Percentiles rank a stretch among this genome's conserved stretches.
Evolutionary conservation across 2,888 invertebrate species (phyloP).

Genomic region (Malthinus flaveolus): DNA sequence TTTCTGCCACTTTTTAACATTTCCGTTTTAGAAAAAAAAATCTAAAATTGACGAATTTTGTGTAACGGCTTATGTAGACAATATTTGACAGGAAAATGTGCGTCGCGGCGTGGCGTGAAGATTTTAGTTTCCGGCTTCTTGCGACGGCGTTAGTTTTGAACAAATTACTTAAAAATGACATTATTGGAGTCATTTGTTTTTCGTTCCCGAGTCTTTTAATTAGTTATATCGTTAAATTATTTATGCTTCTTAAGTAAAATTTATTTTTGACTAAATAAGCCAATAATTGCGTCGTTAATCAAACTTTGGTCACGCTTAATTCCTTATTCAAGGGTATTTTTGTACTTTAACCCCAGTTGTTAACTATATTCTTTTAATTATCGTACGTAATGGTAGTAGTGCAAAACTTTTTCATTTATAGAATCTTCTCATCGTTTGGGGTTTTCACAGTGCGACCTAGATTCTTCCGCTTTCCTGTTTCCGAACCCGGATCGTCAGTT

Average conservation of each 20-base stretch:
- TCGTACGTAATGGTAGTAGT: too few relatives aligned
- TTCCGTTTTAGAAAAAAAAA: conserved; percentile 22
- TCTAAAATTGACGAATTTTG: conserved; percentile 18
- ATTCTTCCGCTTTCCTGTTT: too few relatives aligned
- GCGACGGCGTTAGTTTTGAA: conserved; percentile 29
- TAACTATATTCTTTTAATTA: too few relatives aligned
- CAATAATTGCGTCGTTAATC: too few relatives aligned
- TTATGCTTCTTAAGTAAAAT: conserved; percentile 14
- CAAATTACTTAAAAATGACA: conserved; percentile 38
- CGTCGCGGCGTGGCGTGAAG: conserved; percentile 37
- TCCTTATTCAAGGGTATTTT: too few relatives aligned
- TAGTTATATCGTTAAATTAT: conserved; percentile 29
- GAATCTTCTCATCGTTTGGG: too few relatives aligned
- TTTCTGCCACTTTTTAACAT: conserved; percentile 14
- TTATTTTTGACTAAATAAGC: too few relatives aligned
- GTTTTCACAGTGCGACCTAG: too few relatives aligned
- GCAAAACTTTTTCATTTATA: too few relatives aligned
- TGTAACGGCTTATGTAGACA: conserved; percentile 28
- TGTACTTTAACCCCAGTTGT: too few relatives aligned
- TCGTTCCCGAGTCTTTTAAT: conserved; percentile 27
- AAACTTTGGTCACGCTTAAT: too few relatives aligned
- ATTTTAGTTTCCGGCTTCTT: conserved; percentile 38
- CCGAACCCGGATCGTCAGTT: too few relatives aligned
- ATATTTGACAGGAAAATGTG: conserved; percentile 34
- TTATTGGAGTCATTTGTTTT: conserved; percentile 38